Evolutionary conservation across 1,140 invertebrate species (phyloP).

Genomic region (Sinonovacula constricta): DNA sequence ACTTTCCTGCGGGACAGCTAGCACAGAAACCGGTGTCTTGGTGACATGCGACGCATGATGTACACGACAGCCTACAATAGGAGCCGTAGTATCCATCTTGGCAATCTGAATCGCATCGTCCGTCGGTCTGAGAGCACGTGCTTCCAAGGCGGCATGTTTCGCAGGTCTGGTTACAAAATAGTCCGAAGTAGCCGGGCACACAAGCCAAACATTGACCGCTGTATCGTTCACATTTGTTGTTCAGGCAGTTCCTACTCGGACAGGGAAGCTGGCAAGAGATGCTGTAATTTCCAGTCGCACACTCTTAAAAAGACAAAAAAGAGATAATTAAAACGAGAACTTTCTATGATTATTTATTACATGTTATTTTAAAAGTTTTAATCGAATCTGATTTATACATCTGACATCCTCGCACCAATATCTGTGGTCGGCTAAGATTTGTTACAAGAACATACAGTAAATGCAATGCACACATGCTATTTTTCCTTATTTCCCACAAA

Average conservation of each 20-base stretch:
- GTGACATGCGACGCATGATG: conserved; percentile 13
- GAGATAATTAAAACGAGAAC: no score
- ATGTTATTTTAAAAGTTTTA: no score
- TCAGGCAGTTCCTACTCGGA: conserved; percentile 10
- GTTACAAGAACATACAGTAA: no score
- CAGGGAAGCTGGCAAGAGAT: conserved; percentile 6
- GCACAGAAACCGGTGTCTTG: conserved; percentile 19
- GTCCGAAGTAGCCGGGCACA: neutral
- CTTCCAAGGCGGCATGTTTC: conserved; percentile 18
- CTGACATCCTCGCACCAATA: no score
- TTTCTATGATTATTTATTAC: no score
- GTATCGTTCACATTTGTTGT: conserved; percentile 21
- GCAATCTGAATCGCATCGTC: conserved; percentile 32
- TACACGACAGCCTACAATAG: conserved; percentile 23
- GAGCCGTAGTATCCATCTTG: conserved; percentile 14
- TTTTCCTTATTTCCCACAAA: no score
- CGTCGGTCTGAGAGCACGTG: conserved; percentile 38
- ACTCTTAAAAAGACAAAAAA: conserved; percentile 28
- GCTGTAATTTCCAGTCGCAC: conserved; percentile 2
- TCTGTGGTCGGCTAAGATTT: no score
- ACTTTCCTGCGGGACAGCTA: conserved; percentile 14
- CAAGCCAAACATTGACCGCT: conserved; percentile 26
- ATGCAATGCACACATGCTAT: no score
- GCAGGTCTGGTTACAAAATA: conserved; percentile 3
- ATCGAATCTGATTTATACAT: no score